Conservation (phyloP, 2,797 vertebrate species). For the Leuciscus waleckii region DNA sequence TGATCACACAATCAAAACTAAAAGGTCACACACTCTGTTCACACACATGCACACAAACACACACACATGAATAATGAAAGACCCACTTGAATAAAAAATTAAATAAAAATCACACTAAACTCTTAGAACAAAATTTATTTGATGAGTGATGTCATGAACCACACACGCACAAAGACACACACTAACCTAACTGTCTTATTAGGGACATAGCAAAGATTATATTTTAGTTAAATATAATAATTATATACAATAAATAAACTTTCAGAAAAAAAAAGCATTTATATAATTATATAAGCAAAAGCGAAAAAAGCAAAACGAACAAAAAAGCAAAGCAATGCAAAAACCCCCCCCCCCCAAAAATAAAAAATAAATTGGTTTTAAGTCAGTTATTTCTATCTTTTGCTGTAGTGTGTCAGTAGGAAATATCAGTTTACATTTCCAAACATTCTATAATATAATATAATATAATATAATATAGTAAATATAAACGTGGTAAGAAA, state of each 20-base stretch:
- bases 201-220: background rate
- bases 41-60: background rate
- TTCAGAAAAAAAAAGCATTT: no score
- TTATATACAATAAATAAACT: background rate
- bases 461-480: background rate
- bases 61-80: background rate
- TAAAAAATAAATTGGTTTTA: no score
- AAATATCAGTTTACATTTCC: no score
- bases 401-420: no score
- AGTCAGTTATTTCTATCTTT: no score
- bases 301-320: no score
- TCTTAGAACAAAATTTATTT: background rate
- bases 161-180: background rate
- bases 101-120: background rate
- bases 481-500: background rate
- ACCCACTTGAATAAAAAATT: no score
- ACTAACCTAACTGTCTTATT: background rate
- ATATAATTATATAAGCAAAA: no score
- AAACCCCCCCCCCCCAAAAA: no score
- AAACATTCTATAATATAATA: no score
- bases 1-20: constrained; percentile 29
- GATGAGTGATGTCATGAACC: background rate
- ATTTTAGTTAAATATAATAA: background rate
- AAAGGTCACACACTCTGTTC: background rate
- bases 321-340: no score